Evolutionary conservation across 2,888 invertebrate species (phyloP), one percentile per base, ranked within the genome.

Genomic region (Orthosia incerta): DNA sequence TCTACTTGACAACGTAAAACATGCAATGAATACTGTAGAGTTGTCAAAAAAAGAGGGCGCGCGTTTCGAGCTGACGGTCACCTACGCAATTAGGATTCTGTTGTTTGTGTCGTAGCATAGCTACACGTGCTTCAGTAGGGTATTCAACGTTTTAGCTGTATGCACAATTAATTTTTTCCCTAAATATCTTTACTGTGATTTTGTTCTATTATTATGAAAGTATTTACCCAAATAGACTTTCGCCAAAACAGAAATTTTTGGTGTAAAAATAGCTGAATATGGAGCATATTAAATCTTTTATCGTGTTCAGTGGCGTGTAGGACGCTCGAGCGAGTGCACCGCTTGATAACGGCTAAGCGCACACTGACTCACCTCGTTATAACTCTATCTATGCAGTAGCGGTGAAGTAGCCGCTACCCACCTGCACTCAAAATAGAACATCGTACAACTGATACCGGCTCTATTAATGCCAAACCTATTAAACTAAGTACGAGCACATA

Each of bases 321-420:
- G 75, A 76, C 74, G 72, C 70, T 72, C 65, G 80, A 75, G 79
- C 80, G 87, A 86, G 79, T 88, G 87, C 82, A 79, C 69, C 67
- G 71, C 74, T 77, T 84, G 89, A 90, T 89, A 90, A 85, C 84
- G 82, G 57, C 51, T 71, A 65, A 53, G 55, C 60, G 80, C 74
- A 53, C 68, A 56, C 66, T 83, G 55, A 80, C 75, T 80, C 79
- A 72, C 56, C 61, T 77, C 65, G 78, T 76, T 85, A 77, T 77
- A 79, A 78, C 74, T 65, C 74, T 67, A 48, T 39, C 11, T 64
- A 67, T 72, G 65, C 65, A 62, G 57, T 65, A 46, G 18, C 59
- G 56, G 63, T 55, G 63, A 59, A 62, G 72, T 70, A 65, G 57
- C 60, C 46, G 45, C 80, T 51, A 45, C 69, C 69, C 59, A 84